These are phyloP conservation scores for Corythaixoides concolor DNA, from an alignment of 2,113 vertebrate species.

Conservation along the genomic window DNA sequence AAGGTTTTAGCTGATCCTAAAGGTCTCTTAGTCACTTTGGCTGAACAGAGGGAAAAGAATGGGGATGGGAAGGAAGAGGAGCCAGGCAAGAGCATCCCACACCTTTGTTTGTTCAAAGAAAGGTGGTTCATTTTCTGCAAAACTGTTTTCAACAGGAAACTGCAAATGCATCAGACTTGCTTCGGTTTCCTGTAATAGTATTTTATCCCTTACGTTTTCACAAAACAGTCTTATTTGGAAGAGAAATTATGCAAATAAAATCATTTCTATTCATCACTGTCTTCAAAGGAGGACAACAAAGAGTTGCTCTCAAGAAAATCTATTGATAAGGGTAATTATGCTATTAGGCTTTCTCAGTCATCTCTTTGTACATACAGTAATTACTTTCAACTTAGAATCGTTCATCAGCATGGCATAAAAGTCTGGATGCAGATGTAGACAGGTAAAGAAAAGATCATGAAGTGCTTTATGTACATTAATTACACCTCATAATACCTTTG, in stretches of 20 bases:
- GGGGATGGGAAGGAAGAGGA: not conserved
- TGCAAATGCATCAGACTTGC: not conserved
- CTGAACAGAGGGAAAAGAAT: not conserved
- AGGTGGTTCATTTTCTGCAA: not conserved
- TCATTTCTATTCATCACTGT: constrained; percentile 9
- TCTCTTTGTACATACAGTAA: not conserved
- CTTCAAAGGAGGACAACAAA: constrained; percentile 37
- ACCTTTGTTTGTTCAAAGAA: not conserved
- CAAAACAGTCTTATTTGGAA: constrained; percentile 59
- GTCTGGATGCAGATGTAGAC: not conserved
- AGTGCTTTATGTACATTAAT: constrained; percentile 18
- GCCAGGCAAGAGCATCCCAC: not conserved
- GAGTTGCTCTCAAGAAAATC: not conserved
- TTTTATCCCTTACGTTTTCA: not conserved
- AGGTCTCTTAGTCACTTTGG: not conserved
- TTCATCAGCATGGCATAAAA: not conserved
- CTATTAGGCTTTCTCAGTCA: constrained; percentile 14
- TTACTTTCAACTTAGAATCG: not conserved
- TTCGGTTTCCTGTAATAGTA: not conserved
- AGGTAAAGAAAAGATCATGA: constrained; percentile 34
- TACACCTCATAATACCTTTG: not conserved
- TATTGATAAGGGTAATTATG: constrained; percentile 46
- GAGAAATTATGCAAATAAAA: constrained; percentile 33
- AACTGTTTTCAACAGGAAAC: not conserved
- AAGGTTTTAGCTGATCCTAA: not conserved